Evolutionary conservation across 2,888 invertebrate species (phyloP), one percentile per base, ranked within the genome.

Genomic region (Acrobeloides nanus): DNA sequence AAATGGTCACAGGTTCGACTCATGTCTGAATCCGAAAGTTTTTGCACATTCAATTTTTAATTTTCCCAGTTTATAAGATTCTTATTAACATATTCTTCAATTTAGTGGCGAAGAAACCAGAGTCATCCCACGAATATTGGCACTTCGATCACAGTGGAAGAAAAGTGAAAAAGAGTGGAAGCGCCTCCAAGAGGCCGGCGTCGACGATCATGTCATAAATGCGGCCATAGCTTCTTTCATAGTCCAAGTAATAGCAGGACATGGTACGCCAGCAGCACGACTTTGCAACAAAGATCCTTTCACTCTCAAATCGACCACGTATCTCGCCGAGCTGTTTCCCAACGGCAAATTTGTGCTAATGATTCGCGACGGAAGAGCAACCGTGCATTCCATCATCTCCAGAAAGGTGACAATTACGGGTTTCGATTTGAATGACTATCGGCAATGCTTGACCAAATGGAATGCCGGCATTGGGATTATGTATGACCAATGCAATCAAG

Each of bases 251-350:
- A 90, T 93, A 68, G 89, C 88, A 51, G 84, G 86, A 62, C 93
- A 97, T 78, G 95, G 95, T 34, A 89, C 89, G 71, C 85, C 89
- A 24, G 93, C 95, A 6, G 54, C 58, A 27, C 81, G 92, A 42
- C 82, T 95, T 56, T 97, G 97, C 81, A 97, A 97, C 81, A 97
- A 97, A 79, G 97, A 97, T 79, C 97, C 97, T 42, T 84, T 97
- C 62, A 92, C 92, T 48, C 82, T 97, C 63, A 93, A 93, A 79
- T 90, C 90, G 82, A 90, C 90, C 73, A 84, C 85, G 44, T 95
- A 89, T 77, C 84, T 99, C 67, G 82, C 87, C 57, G 86, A 88
- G 74, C 81, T 97, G 53, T 99, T 97, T 79, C 95, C 97, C 37
- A 89, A 90, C 75, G 86, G 92, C 50, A 93, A 93, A 79, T 97